Percentiles rank a stretch among this genome's conserved stretches.
phyloP scores from a whole-genome alignment of 1,140 invertebrate species.

The Sesamia nonagrioides region DNA sequence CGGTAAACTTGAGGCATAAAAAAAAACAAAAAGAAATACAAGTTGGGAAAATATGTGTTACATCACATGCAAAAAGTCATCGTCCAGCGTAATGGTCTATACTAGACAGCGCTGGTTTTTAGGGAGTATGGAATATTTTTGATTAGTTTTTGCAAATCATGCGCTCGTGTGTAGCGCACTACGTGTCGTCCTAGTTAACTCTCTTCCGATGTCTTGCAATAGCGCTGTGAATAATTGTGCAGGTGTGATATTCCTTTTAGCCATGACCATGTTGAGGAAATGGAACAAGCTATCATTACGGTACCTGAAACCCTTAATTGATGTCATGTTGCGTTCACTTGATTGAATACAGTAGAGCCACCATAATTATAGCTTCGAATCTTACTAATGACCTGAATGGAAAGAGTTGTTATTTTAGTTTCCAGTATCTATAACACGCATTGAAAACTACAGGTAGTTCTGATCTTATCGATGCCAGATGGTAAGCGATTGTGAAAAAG shows the following conservation, averaged over 20 bases:
- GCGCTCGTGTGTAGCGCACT: slow-evolving; percentile 45
- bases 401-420: not conserved
- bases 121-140: not conserved
- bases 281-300: not conserved
- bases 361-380: slow-evolving; percentile 13
- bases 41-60: too few species aligned
- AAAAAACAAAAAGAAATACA: too few species aligned
- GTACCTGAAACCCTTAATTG: not conserved
- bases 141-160: not conserved
- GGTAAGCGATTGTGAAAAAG: not conserved
- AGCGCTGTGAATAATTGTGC: slow-evolving; percentile 41
- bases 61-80: too few species aligned
- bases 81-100: too few species aligned
- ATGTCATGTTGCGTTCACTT: not conserved
- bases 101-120: too few species aligned
- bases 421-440: not conserved
- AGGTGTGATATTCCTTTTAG: slow-evolving; percentile 32
- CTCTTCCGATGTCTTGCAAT: slow-evolving; percentile 63
- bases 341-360: not conserved
- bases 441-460: not conserved
- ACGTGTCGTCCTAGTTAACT: slow-evolving; percentile 64
- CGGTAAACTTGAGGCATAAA: too few species aligned
- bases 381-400: not conserved
- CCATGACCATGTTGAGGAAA: slow-evolving; percentile 2
- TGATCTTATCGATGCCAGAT: not conserved